Conservation (phyloP, 2,888 invertebrate species). For the Megastigmus dorsalis region DNA sequence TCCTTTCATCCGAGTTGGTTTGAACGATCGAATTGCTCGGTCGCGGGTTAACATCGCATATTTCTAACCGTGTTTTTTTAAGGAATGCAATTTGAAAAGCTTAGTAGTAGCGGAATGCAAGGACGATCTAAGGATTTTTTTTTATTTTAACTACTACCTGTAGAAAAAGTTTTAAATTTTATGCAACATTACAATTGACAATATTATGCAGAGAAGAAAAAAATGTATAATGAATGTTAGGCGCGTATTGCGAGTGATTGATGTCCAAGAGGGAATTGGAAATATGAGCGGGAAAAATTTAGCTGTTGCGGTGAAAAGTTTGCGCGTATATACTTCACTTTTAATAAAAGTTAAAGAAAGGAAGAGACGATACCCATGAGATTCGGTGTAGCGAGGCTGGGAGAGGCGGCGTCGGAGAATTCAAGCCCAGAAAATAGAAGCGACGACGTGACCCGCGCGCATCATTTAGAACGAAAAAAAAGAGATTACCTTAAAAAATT, state of each 20-base stretch:
- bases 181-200: no score
- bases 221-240: no score
- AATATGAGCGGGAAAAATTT: slow-evolving; percentile 1
- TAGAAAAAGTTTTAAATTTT: no score
- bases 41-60: background rate
- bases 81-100: no score
- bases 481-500: slow-evolving; percentile 30
- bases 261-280: slow-evolving; percentile 12
- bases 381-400: no score
- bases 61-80: no score
- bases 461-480: slow-evolving; percentile 46
- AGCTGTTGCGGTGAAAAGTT: slow-evolving; percentile 27
- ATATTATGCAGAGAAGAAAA: no score
- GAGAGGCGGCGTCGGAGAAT: no score
- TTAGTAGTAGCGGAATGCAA: no score
- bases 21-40: slow-evolving; percentile 18
- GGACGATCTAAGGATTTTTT: no score
- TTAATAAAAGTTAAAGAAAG: slow-evolving; percentile 48
- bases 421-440: slow-evolving; percentile 32
- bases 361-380: slow-evolving; percentile 38
- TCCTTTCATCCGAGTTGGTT: slow-evolving; percentile 18
- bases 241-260: no score
- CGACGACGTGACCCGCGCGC: slow-evolving; percentile 32
- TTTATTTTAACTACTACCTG: no score
- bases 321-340: slow-evolving; percentile 29